Base-by-base conservation (phyloP, 2,888 invertebrate species). In the Oeneis ivallda region DNA sequence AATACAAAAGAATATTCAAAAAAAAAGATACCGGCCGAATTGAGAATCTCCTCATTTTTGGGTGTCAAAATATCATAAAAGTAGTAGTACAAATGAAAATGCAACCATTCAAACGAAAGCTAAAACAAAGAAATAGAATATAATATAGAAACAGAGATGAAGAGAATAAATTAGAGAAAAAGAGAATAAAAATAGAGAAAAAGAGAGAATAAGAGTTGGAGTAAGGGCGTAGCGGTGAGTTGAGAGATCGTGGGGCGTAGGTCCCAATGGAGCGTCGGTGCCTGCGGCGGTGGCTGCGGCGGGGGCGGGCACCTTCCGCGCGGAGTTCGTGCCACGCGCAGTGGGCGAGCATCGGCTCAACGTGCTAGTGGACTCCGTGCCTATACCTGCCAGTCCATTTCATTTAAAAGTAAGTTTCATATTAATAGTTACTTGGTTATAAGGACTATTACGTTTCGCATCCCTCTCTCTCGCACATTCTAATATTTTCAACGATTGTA, bases 271-370 rank as follows among this genome's bases (percentile, higher is more conserved):
- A 79, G 96, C 97, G 87, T 95, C 96, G 70, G 96, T 98, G 76
- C 96, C 97, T 67, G 97, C 97, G 72, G 96, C 97, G 85, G 96
- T 98, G 71, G 95, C 96, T 79, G 95, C 97, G 79, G 95, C 96
- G 68, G 96, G 96, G 72, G 93, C 95, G 70, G 96, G 95, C 58
- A 94, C 95, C 70, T 97, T 97, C 90, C 94, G 95, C 71, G 98
- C 98, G 3, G 97, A 98, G 85, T 99, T 98, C 86, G 96, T 96
- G 69, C 98, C 98, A 11, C 93, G 96, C 74, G 95, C 96, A 58
- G 98, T 98, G 68, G 98, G 98, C 54, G 97, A 98, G 79, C 98
- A 98, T 86, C 94, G 96, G 69, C 96, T 98, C 70, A 95, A 96
- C 76, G 97, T 98, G 70, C 95, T 95, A 67, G 96, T 97, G 69